Percentiles rank a stretch among this genome's conserved stretches.
Conservation (phyloP, 1,140 invertebrate genomes). For the Amphibalanus amphitrite region DNA sequence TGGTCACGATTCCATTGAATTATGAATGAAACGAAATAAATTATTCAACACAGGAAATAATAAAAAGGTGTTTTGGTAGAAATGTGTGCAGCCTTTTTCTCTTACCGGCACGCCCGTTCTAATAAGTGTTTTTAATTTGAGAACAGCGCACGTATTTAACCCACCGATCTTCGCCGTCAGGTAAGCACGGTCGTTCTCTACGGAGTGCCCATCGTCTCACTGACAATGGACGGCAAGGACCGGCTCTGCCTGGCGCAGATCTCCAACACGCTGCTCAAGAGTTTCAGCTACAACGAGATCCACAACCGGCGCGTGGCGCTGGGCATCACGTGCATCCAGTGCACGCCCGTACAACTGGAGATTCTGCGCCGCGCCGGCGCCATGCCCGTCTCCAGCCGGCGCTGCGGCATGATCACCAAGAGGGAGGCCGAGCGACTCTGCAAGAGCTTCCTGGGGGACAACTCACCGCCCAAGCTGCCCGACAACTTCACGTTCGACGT, state of each 20-base stretch:
- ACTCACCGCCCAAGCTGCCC: constrained; percentile 67
- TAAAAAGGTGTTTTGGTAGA: too few relatives aligned
- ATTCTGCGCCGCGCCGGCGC: constrained; percentile 80
- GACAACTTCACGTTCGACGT: constrained; percentile 92
- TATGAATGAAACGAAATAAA: too few relatives aligned
- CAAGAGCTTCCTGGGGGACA: constrained; percentile 88
- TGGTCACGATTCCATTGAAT: too few relatives aligned
- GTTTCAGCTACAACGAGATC: constrained; percentile 96
- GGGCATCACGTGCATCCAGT: constrained; percentile 93
- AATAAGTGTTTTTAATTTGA: too few relatives aligned
- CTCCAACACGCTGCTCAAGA: constrained; percentile 82
- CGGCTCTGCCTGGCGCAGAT: constrained; percentile 89
- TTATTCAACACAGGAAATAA: too few relatives aligned
- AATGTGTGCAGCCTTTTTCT: too few relatives aligned
- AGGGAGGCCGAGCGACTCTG: constrained; percentile 87
- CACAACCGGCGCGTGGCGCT: constrained; percentile 83
- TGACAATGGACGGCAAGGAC: constrained; percentile 80
- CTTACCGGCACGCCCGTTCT: too few relatives aligned
- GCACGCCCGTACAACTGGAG: constrained; percentile 89
- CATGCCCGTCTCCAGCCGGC: constrained; percentile 86
- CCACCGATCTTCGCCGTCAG: constrained; percentile 27
- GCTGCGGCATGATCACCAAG: constrained; percentile 86
- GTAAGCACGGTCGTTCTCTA: constrained; percentile 77
- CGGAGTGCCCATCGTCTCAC: constrained; percentile 82
- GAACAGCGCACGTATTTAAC: too few relatives aligned